phyloP scores from a whole-genome alignment of 2,888 invertebrate species.

The Bellardia pandia region DNA sequence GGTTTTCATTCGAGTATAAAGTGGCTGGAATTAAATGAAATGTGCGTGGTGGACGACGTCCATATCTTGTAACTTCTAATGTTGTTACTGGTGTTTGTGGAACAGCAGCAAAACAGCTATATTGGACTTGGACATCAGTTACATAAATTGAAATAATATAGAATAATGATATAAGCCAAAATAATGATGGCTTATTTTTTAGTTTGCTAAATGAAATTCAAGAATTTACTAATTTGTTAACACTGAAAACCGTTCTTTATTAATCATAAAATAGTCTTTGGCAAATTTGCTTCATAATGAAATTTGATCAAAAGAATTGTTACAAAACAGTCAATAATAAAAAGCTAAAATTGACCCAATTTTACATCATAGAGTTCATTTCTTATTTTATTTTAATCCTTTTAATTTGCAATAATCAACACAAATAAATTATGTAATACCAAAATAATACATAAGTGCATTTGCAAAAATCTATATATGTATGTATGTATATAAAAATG shows the following conservation, averaged over 20 bases:
- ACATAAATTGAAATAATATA: background rate
- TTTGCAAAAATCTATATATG: background rate
- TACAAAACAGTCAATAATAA: background rate
- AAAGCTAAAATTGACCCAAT: slow-evolving; percentile 71
- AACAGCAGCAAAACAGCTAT: background rate
- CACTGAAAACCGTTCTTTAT: slow-evolving; percentile 32
- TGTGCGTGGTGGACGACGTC: background rate
- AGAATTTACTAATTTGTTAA: slow-evolving; percentile 20
- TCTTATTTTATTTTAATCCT: slow-evolving; percentile 81
- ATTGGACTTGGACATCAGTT: background rate
- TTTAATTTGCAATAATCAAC: background rate
- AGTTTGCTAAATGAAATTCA: slow-evolving; percentile 31
- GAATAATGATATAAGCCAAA: background rate
- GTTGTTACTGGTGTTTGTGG: background rate
- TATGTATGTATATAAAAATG: too few species aligned
- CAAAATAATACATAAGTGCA: background rate
- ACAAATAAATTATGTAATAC: background rate
- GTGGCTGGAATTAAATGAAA: slow-evolving; percentile 40
- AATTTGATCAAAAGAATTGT: background rate
- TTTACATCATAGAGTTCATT: slow-evolving; percentile 89
- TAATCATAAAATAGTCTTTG: slow-evolving; percentile 8
- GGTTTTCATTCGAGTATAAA: slow-evolving; percentile 28
- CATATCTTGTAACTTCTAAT: slow-evolving; percentile 17
- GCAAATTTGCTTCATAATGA: slow-evolving; percentile 34
- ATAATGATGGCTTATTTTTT: background rate